Evolutionary conservation across 2,113 vertebrate genomes (phyloP), one percentile per base, ranked within the genome.

Genomic region (Pardalotus punctatus): DNA sequence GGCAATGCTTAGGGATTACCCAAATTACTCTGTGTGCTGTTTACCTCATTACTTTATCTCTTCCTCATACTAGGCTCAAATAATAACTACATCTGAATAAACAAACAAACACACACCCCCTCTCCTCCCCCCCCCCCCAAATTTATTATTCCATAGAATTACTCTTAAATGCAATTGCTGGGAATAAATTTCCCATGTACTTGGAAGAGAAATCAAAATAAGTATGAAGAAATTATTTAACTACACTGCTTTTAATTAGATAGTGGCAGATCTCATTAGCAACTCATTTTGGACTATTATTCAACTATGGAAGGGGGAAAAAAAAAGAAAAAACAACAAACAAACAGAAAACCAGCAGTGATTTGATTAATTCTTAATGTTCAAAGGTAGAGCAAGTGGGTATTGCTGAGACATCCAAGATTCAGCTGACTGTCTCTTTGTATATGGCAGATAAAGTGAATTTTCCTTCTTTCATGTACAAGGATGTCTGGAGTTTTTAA

Each of bases 281-380:
- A 58, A 45, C 19, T 9, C 18, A 36, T 66, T 96, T 90, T 90
- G 54, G 70, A 83, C 56, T 87, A 81, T 86, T 74, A 70, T 24
- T 81, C 28, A 64, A 81, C 21, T 57, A 50, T 86, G 42, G 76
- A 93, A 95, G 18, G 12, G 33, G 14, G 80, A 86, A 72, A 33
- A 64, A 21, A 24, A 11, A 40, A 43, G 17, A 43, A 16, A 17
- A 25, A 64, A 2, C 43, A 50, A 27, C 10, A 36, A 61, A 51
- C 15, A 24, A 53, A 31, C 14, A 33, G 9, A n/a, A 31, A n/a
- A 36, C 4, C 27, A 81, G 36, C 15, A 69, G 14, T 85, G 11
- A 79, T 86, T 97, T 85, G 11, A 79, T 86, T 97, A 69, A 54
- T 93, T 81, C 70, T 65, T 83, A 77, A 62, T 67, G 77, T 67